A percentile compares a stretch with the other conserved stretches of the same genome.
Conservation (phyloP, 2,113 vertebrate genomes). For the Notarius lentiginosus region DNA sequence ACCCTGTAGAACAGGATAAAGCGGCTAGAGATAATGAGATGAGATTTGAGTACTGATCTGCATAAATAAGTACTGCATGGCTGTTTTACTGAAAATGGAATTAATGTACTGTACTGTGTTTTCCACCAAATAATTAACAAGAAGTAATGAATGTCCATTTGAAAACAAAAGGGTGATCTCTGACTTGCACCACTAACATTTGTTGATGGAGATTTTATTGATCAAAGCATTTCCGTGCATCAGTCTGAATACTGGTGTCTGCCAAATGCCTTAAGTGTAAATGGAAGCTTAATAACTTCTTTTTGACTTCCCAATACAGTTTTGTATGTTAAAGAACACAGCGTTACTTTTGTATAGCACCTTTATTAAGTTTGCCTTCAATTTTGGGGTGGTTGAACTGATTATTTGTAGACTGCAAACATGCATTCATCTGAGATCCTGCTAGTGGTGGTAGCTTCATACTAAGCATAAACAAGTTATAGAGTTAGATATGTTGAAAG, state of each 20-base stretch:
- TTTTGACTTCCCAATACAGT: background rate
- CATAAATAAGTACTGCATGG: no score
- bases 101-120: background rate
- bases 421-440: background rate
- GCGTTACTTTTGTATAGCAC: background rate
- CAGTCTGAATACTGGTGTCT: no score
- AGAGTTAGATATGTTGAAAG: background rate
- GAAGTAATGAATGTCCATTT: background rate
- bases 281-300: background rate
- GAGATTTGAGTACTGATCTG: background rate
- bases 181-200: background rate
- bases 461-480: background rate
- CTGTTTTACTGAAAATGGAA: background rate
- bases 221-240: no score
- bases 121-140: background rate
- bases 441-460: background rate
- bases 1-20: no score
- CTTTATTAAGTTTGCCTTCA: no score
- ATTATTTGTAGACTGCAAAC: background rate
- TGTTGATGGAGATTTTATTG: no score
- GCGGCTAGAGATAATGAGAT: no score
- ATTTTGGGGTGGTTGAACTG: background rate
- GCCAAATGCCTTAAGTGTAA: background rate
- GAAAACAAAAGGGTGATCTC: background rate
- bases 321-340: background rate